Evolutionary conservation across 2,888 invertebrate species (phyloP).

Genomic region (Leptogaster cylindrica): DNA sequence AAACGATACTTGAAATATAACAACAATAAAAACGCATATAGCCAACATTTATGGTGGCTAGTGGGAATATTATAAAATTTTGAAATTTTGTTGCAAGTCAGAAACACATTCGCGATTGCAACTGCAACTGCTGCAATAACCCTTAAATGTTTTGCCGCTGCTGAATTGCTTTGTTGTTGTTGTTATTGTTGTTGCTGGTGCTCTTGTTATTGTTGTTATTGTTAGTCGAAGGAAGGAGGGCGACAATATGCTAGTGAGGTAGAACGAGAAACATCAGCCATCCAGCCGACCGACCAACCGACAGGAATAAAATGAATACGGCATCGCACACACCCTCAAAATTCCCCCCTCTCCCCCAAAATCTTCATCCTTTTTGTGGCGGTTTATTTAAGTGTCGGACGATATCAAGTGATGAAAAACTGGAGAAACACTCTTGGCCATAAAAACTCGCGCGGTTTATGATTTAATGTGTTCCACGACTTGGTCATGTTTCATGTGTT

Average conservation of each 20-base stretch:
- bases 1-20: neutral
- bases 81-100: constrained; percentile 34
- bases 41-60: neutral
- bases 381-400: constrained; percentile 33
- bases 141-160: constrained; percentile 9
- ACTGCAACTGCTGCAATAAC: constrained; percentile 32
- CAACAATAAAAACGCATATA: constrained; percentile 6
- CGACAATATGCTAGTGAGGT: too few species aligned
- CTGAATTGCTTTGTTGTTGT: too few species aligned
- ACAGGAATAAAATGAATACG: constrained; percentile 8
- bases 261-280: too few species aligned
- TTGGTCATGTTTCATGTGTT: constrained; percentile 33
- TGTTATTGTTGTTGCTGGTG: too few species aligned
- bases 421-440: constrained; percentile 23
- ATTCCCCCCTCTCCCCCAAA: neutral
- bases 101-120: constrained; percentile 26
- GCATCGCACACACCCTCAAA: neutral
- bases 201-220: too few species aligned
- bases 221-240: too few species aligned
- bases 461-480: constrained; percentile 31
- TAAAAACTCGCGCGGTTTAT: constrained; percentile 33
- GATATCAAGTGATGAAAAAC: constrained; percentile 34
- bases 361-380: neutral
- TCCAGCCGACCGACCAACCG: constrained; percentile 6
- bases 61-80: constrained; percentile 23